Evolutionary conservation across 2,113 vertebrate species (phyloP), one percentile per base, ranked within the genome.

Genomic region (Murina feae): DNA sequence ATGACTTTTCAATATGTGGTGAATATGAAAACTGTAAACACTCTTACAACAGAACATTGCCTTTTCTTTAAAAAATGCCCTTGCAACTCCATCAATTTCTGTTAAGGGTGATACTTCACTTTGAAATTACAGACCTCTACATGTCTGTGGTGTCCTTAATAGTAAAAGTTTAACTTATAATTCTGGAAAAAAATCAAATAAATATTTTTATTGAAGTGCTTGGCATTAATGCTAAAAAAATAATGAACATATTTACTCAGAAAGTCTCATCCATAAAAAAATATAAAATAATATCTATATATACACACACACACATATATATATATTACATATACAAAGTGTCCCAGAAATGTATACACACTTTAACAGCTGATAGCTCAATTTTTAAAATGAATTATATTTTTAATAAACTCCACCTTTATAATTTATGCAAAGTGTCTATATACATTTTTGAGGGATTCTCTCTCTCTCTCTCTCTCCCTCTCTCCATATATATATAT

Each of bases 171-270:
- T 53, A 95, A 71, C 71, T 79, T 13, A 32, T 71, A 86, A 60
- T 86, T 35, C 6, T 37, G 30, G 21, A 58, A 92, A 37, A 78
- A 66, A 92, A 65, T n/a, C 5, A 86, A 69, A 74, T 25, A 95
- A 71, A 69, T 30, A 1, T 66, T 94, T 90, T 39, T 58, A 81
- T 85, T 66, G 72, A 47, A 74, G 47, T 84, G 51, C 53, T 95
- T 76, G 28, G 10, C 92, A 91, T 58, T 87, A 93, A 66, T 95
- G 35, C 47, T 92, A 51, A 88, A 96, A 96, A 96, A 96, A 95
- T 76, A 89, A 96, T 60, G 85, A n/a, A 93, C 78, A n/a, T 69
- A 30, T 86, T 88, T 97, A 93, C 76, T 13, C 82, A 23, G 96
- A 91, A 83, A 18, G 53, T 58, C 79, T 94, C 89, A 91, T 10